Evolutionary conservation across 2,888 invertebrate genomes (phyloP), one percentile per base, ranked within the genome.

Genomic region (Drosophila parthenogenetica): DNA sequence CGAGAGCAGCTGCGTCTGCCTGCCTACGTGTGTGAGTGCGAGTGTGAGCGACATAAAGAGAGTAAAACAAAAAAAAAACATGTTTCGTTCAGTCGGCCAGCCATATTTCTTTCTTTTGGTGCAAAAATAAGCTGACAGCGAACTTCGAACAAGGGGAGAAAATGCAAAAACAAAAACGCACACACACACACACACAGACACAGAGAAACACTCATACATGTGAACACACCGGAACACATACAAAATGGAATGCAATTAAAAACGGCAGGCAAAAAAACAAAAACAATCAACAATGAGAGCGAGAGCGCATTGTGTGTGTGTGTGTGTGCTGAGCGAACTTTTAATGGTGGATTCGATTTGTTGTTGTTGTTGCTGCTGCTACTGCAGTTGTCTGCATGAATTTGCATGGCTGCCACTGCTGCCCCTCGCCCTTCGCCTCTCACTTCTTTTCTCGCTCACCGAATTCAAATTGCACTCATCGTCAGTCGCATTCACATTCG

Each of bases 321-420:
- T 22, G 39, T 46, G 58, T 45, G 59, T 35, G 32, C 58, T 16
- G 60, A 40, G 51, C 59, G 57, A 80, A 88, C 80, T 81, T 87
- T 89, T 87, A 89, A 87, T 89, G 89, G 86, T 89, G 80, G 85
- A 80, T 87, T 82, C 88, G 89, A 85, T 89, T 72, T 87, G 78
- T 45, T 59, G 61, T 43, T 71, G 60, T 39, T 55, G 66, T 14
- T 67, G 66, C 42, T 69, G 50, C 16, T 65, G 62, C 37, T 55
- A 50, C 46, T 63, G 76, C 79, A 70, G 67, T 76, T 87, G 81
- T 76, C 73, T 81, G 73, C 67, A 63, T 67, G 68, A 64, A 79
- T 89, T 89, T 85, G 89, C 87, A 84, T 84, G 87, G 84, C 89
- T 70, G 89, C 84, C 79, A 43, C 53, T 59, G 62, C 49, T 35